Base-by-base conservation (phyloP, 2,888 invertebrate genomes). In the Thera britannica region DNA sequence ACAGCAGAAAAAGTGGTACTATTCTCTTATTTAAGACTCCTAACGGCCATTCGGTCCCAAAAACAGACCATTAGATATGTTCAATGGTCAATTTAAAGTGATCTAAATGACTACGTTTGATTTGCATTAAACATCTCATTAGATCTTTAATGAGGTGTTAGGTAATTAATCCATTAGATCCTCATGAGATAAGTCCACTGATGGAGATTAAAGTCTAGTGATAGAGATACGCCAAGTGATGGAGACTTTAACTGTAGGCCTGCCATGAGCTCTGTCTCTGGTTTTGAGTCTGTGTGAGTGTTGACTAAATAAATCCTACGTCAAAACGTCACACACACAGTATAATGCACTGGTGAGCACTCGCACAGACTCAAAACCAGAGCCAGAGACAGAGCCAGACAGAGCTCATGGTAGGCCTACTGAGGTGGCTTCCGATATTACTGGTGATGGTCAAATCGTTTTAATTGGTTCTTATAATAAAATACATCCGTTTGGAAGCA, bases 121-220 rank as follows among this genome's bases (percentile, higher is more conserved):
- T 92, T 92, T 92, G 91, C 92, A 92, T 93, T 89, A 72, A 84
- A 87, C 90, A 64, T 34, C 44, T 93, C 92, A 92, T 93, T 89
- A 72, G 84, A 87, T 90, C 61, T 34, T 49, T 93, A 92, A 92
- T 92, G 89, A 91, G 89, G 92, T 92, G 92, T 90, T 88, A 88
- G 85, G 74, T 80, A 89, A 91, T 92, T 91, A 92, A 92, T 92
- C 81, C 83, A 77, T 79, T 71, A 86, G 92, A 92, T 92, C 80
- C 83, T 77, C 70, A 72, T 83, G 90, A 90, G 90, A 86, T 77
- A 77, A 87, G 88, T 89, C 90, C 52, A 64, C 86, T 85, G 83
- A 78, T 65, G 86, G 38, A 38, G 6, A 38, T 5, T 3, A 38
- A 6, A 38, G 4, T 38, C 6, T 6, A 38, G 38, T 5, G 3